Conservation (phyloP, 2,888 invertebrate genomes). For the Rhagium mordax region DNA sequence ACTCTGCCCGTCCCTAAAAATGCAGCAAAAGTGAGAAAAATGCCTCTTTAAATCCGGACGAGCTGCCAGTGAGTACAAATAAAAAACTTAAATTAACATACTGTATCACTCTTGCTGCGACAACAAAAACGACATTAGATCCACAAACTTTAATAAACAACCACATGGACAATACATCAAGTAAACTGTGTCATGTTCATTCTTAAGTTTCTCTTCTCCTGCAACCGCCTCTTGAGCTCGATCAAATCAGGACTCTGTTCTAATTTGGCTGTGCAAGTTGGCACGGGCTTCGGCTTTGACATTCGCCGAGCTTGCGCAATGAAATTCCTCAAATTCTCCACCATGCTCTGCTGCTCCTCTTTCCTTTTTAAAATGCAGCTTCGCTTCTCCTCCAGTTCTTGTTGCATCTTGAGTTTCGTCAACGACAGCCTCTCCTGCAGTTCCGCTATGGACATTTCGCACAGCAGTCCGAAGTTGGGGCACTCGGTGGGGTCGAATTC, state of each 20-base stretch:
- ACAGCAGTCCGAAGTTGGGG: slow-evolving; percentile 74
- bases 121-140: too few relatives aligned
- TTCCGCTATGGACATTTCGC: slow-evolving; percentile 79
- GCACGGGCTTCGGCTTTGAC: slow-evolving; percentile 60
- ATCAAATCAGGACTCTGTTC: slow-evolving; percentile 69
- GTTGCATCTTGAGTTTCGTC: slow-evolving; percentile 72
- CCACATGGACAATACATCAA: background rate
- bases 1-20: too few relatives aligned
- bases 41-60: too few relatives aligned
- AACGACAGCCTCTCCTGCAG: slow-evolving; percentile 73
- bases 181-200: slow-evolving; percentile 5
- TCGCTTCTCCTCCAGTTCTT: slow-evolving; percentile 73
- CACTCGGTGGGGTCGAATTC: slow-evolving; percentile 76
- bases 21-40: too few relatives aligned
- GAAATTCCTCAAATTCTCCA: slow-evolving; percentile 71
- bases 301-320: slow-evolving; percentile 67
- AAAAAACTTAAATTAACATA: too few relatives aligned
- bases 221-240: slow-evolving; percentile 70
- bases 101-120: too few relatives aligned
- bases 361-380: slow-evolving; percentile 70
- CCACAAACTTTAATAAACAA: background rate
- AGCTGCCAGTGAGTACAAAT: too few relatives aligned
- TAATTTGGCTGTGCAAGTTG: slow-evolving; percentile 50
- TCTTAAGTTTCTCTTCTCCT: slow-evolving; percentile 70
- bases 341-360: slow-evolving; percentile 68